Percentiles rank a stretch among this genome's conserved stretches.
These are phyloP conservation scores for Xiphophorus hellerii DNA, from an alignment of 2,113 vertebrate genomes.

Conservation along the genomic window DNA sequence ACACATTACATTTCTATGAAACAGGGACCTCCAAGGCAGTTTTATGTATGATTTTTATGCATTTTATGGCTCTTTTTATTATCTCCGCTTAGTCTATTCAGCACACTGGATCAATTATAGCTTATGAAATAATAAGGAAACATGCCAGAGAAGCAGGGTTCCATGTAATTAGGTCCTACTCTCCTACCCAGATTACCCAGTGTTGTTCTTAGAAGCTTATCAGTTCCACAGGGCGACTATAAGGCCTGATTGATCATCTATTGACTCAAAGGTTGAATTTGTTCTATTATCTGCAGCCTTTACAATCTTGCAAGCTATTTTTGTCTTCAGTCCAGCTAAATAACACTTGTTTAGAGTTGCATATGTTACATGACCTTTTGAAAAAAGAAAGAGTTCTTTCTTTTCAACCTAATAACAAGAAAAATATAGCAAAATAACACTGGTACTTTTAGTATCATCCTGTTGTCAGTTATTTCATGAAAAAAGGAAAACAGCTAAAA, in stretches of 20 bases:
- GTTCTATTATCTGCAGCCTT: not conserved
- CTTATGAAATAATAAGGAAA: not conserved
- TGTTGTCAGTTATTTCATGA: too few relatives aligned
- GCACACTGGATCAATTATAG: not conserved
- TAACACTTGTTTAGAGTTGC: too few relatives aligned
- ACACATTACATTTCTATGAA: not conserved
- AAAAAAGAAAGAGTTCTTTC: too few relatives aligned
- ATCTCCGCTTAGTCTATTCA: not conserved
- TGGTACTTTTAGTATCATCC: too few relatives aligned
- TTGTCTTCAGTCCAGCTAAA: not conserved
- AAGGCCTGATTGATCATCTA: conserved; percentile 26
- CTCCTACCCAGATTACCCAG: conserved; percentile 22
- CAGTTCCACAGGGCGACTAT: conserved; percentile 3
- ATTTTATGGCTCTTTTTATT: not conserved
- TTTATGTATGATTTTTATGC: too few relatives aligned
- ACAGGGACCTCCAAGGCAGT: too few relatives aligned
- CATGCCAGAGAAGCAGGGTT: not conserved
- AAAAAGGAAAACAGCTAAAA: too few relatives aligned
- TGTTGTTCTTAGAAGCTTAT: not conserved
- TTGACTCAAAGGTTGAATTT: conserved; percentile 9
- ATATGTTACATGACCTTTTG: too few relatives aligned
- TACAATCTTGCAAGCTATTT: not conserved
- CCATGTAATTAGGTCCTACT: conserved; percentile 11
- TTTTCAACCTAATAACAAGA: too few relatives aligned
- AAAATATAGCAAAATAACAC: too few relatives aligned